Evolutionary conservation across 2,113 vertebrate genomes (phyloP), one percentile per base, ranked within the genome.

Genomic region (Cynoglossus semilaevis): DNA sequence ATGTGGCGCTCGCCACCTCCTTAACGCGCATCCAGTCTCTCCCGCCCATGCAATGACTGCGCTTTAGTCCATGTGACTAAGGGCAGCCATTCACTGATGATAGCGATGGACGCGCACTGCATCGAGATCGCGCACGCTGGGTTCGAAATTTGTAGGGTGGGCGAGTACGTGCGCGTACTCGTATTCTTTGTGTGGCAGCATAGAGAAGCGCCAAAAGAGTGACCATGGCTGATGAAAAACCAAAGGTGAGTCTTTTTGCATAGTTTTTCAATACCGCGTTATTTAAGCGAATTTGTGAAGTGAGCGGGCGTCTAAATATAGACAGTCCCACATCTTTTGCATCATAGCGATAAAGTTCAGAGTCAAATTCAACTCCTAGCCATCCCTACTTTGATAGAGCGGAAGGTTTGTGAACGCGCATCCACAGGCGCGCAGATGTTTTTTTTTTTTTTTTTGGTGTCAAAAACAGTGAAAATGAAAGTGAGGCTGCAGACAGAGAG

Each of bases 161-260:
- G 69, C 80, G 89, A 64, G 89, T 60, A 87, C 88, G 90, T 91
- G 91, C 92, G 91, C 92, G 91, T 54, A 41, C 88, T 43, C 82
- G 91, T 83, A 82, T 87, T 92, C 91, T 93, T 92, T 92, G 92
- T 94, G 93, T 91, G 88, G 91, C 79, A 89, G 91, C 60, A 76
- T 88, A 90, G 90, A 86, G 89, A 88, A 91, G 85, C 88, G 89
- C 90, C 84, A 89, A 88, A 90, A 91, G 88, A 90, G 87, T 91
- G 91, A 90, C 91, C 86, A 97, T 96, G 95, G 95, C 95, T 79
- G 94, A 97, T 91, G 94, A 97, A 83, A 97, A 97, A 90, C 94
- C 95, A 82, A 97, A 96, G 94, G 95, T 96, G 89, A 94, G 92
- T 87, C 53, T 54, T 29, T 70, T 11, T 15, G 48, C 38, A 65